Conservation (phyloP, 2,797 vertebrate species). For the Anomalospiza imberbis region DNA sequence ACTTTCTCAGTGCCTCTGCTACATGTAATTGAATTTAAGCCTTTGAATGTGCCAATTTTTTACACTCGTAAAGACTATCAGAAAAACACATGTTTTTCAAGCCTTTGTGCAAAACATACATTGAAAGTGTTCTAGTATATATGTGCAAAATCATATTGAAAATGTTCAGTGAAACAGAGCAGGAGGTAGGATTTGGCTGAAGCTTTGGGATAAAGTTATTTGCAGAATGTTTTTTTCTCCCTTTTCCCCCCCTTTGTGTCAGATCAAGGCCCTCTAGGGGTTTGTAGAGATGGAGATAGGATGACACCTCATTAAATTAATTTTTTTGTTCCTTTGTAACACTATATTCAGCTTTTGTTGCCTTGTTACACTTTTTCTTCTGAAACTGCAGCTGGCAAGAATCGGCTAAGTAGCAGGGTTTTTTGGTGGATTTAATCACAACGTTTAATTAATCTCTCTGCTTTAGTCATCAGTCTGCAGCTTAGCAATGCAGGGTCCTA, state of each 20-base stretch:
- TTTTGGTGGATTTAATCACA: background rate
- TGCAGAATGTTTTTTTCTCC: background rate
- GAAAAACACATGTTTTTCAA: background rate
- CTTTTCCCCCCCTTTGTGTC: rapidly evolving
- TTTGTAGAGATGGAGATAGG: background rate
- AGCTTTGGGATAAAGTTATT: background rate
- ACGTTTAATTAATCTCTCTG: slow-evolving; percentile 1
- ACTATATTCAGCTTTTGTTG: background rate
- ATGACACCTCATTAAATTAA: background rate
- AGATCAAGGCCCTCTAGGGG: background rate
- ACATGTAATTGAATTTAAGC: background rate
- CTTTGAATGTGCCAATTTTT: background rate
- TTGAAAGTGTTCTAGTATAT: background rate
- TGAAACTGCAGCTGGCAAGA: background rate
- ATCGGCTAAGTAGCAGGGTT: background rate
- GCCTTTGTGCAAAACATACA: background rate
- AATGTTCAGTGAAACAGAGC: background rate
- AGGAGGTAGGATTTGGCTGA: background rate
- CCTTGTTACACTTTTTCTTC: background rate
- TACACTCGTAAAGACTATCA: background rate
- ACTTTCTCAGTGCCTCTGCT: background rate
- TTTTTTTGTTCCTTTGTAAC: background rate
- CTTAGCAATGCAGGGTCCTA: background rate
- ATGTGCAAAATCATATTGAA: background rate
- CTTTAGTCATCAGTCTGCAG: slow-evolving; percentile 13